Evolutionary conservation across 2,797 vertebrate species (phyloP), one percentile per base, ranked within the genome.

Genomic region (Helicolenus hilgendorfi): DNA sequence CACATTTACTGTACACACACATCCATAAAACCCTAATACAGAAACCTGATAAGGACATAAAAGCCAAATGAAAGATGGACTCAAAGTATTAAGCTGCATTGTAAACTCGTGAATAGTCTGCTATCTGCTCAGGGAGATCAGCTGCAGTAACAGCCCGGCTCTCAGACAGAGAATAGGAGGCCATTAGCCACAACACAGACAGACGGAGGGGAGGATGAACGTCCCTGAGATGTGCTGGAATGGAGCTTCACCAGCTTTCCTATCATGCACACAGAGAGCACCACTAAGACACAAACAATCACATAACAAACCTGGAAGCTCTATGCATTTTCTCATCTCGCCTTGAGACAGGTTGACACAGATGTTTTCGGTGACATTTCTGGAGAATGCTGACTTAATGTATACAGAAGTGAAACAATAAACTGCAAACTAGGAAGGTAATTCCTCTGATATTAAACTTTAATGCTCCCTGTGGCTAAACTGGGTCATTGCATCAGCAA

Each of bases 151-250:
- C 31, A 73, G 68, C 24, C 53, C 11, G 1, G 62, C 60, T 67
- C 63, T 69, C 79, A 76, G 64, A 79, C 72, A 72, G 38, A 73
- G 73, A 85, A 79, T 45, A 31, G 38, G 77, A 63, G 22, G 81
- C 76, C 71, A 79, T 78, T 80, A 80, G 56, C 74, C 62, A 79
- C 56, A 79, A 82, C 31, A 65, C 31, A 74, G 29, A 74, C 63
- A 58, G 67, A 63, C 3, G 29, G 67, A 79, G 62, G 20, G 10
- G 31, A 67, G 33, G 58, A 69, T 7, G 49, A 38, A 71, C 11
- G 33, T 74, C 69, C 24, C 53, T 3, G 13, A 70, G 60, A 85
- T 56, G 20, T 53, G 60, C 33, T 45, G 26, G 27, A 53, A 38
- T 36, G 8, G 8, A 67, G 59, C 45, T 83, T 56, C 27, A 60